Percentiles rank a stretch among this genome's conserved stretches.
Evolutionary conservation across 2,797 vertebrate species (phyloP).

Genomic region (Tenualosa thibaudeaui): DNA sequence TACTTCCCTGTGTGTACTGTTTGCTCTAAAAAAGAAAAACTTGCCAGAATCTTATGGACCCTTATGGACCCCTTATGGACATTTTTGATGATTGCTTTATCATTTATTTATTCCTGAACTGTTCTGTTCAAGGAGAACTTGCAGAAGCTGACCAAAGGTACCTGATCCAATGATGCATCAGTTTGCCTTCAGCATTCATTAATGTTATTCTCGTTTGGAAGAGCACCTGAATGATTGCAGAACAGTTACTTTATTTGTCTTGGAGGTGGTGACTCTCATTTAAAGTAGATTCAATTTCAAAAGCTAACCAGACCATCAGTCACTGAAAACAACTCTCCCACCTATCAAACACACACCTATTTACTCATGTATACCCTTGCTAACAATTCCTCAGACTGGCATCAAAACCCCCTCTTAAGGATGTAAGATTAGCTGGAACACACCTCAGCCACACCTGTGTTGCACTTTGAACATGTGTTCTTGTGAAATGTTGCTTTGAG

Average conservation of each 20-base stretch:
- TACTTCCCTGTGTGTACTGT: no score
- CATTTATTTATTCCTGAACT: no score
- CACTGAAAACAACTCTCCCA: background rate
- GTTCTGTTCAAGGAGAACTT: background rate
- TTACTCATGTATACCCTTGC: background rate
- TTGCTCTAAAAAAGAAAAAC: no score
- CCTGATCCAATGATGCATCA: background rate
- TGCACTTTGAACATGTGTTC: conserved; percentile 8
- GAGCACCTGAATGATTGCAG: background rate
- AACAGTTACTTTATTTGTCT: conserved; percentile 43
- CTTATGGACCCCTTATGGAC: no score
- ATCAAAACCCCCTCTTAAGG: background rate
- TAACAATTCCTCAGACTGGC: conserved; percentile 50
- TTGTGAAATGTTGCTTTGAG: background rate
- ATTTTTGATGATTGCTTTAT: no score
- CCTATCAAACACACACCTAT: conserved; percentile 40
- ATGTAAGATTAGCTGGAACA: background rate
- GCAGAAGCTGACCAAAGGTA: background rate
- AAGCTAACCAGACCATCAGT: conserved; percentile 10
- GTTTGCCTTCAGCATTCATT: background rate
- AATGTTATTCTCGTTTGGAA: background rate
- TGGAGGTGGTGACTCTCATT: conserved; percentile 36
- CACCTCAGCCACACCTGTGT: background rate
- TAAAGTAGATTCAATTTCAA: background rate
- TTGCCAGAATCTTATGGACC: no score